Base-by-base conservation (phyloP, 2,888 invertebrate genomes). In the Colostygia pectinataria region DNA sequence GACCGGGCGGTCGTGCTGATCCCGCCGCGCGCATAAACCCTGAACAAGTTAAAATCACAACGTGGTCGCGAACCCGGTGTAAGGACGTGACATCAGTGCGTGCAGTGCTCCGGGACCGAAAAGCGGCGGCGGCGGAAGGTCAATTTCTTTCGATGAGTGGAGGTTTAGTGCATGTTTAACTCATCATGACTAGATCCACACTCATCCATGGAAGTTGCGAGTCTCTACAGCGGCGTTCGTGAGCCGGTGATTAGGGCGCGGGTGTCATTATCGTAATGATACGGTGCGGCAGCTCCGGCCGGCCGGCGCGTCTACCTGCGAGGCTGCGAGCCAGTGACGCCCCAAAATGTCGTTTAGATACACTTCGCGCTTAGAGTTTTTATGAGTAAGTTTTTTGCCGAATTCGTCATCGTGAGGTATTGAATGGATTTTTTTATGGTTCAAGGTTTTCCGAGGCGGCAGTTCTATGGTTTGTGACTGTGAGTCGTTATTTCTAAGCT, bases 171-270 rank as follows among this genome's bases (percentile, higher is more conserved):
- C 93, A 93, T 93, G 93, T 93, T 90, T 77, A 76, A 66, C 66
- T 75, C 89, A 87, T 88, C 93, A 93, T 93, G 93, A 94, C 93
- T 94, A 94, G 93, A 93, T 93, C 93, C 93, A 93, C 93, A 94
- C 93, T 94, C 93, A 94, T 94, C 93, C 93, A 93, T 91, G 92
- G 93, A 92, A 91, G 85, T 90, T 89, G 90, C 87, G 85, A 81
- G 86, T 83, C 80, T 86, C 91, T 75, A 73, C 90, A 71, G 53
- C 59, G 71, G 53, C 59, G 71, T 59, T 63, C 66, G 67, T 68
- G 71, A 68, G 74, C 66, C 70, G 74, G 75, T 71, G 75, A 74
- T 77, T 77, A 77, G 66, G 68, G 33, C 33, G 66, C 68, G 71
- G 77, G 71, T 77, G 79, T 85, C 77, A 82, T 83, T 80, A 81